These are phyloP conservation scores for Hirtodrosophila cameraria DNA, from an alignment of 2,888 invertebrate species.

Conservation along the genomic window DNA sequence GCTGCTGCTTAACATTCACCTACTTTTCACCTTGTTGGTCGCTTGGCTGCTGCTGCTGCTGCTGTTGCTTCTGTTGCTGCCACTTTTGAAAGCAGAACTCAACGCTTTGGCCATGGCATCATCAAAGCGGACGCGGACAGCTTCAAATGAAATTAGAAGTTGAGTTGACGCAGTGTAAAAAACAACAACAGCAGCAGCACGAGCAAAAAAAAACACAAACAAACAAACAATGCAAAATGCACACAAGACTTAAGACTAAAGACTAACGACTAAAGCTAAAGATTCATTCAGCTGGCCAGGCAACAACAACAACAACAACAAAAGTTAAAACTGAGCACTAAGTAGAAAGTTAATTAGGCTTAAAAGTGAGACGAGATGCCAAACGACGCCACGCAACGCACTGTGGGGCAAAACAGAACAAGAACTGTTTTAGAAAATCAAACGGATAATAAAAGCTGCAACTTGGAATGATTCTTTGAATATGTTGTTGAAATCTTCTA, in stretches of 20 bases:
- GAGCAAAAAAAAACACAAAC: constrained; percentile 37
- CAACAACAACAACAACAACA: constrained; percentile 14
- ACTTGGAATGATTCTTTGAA: too few species aligned
- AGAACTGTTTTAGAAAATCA: too few species aligned
- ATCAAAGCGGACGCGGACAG: constrained; percentile 62
- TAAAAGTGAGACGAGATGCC: constrained; percentile 66
- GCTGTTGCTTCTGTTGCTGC: constrained; percentile 38
- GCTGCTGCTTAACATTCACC: constrained; percentile 44
- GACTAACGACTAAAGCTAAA: constrained; percentile 28
- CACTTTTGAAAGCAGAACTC: constrained; percentile 57
- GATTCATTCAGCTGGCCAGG: constrained; percentile 39
- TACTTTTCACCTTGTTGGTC: constrained; percentile 53
- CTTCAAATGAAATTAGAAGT: constrained; percentile 78
- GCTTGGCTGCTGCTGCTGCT: constrained; percentile 30
- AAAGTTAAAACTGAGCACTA: constrained; percentile 54
- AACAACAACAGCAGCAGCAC: constrained; percentile 32
- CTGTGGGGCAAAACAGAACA: too few species aligned
- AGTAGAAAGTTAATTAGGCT: constrained; percentile 82
- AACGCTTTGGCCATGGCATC: constrained; percentile 72
- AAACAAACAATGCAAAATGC: constrained; percentile 62
- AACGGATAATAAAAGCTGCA: too few species aligned
- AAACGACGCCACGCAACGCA: neutral
- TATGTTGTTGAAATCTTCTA: too few species aligned
- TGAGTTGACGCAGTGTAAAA: constrained; percentile 74
- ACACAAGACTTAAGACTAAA: constrained; percentile 38